These are phyloP conservation scores for Nannospalax galili DNA, from an alignment of 2,113 vertebrate species.

Conservation along the genomic window DNA sequence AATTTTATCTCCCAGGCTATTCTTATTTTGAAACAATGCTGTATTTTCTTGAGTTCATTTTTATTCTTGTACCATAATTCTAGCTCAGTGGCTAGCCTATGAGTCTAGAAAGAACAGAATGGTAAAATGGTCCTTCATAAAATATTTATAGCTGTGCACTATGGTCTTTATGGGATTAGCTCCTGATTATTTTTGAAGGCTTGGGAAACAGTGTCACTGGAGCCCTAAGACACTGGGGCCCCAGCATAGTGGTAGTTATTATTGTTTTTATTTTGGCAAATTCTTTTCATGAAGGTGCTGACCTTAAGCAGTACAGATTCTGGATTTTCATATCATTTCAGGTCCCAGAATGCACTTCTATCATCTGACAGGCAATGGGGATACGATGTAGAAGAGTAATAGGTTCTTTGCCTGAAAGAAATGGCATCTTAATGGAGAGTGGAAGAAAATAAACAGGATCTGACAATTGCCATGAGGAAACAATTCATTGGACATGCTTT, in stretches of 20 bases:
- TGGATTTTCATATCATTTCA: neutral
- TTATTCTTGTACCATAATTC: conserved; percentile 52
- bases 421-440: neutral
- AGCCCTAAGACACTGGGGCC: neutral
- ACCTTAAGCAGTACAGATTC: neutral
- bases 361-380: neutral
- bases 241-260: neutral
- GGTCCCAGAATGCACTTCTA: neutral
- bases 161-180: neutral
- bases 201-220: neutral
- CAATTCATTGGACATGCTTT: neutral
- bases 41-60: conserved; percentile 35
- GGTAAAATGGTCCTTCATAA: conserved; percentile 29
- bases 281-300: neutral
- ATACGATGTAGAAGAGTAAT: conserved; percentile 33
- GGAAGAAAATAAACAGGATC: conserved; percentile 43
- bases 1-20: neutral
- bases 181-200: neutral
- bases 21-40: conserved; percentile 36
- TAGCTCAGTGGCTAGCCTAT: neutral
- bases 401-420: conserved; percentile 30
- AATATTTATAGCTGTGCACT: neutral
- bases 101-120: neutral
- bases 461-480: neutral
- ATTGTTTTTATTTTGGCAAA: neutral